phyloP scores from a whole-genome alignment of 2,888 invertebrate species.

The Iphiclides podalirius region DNA sequence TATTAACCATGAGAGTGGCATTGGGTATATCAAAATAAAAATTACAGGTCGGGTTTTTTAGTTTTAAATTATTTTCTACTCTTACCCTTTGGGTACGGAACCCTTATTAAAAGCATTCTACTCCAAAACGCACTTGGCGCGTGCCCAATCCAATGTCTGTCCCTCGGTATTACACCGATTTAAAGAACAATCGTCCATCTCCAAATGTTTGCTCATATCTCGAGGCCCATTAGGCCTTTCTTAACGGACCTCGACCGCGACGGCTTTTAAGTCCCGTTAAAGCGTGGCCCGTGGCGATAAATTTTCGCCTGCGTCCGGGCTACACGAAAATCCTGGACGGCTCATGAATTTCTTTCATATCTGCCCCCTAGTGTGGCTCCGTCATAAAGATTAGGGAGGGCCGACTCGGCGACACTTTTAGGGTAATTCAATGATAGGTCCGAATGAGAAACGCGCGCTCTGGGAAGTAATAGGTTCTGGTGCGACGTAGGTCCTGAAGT shows the following conservation, averaged over 20 bases:
- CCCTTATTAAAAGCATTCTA: background rate
- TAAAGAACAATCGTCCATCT: slow-evolving; percentile 21
- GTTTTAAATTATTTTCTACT: too few relatives aligned
- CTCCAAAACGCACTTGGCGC: slow-evolving; percentile 3
- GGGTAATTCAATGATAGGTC: slow-evolving; percentile 16
- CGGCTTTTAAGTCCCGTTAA: slow-evolving; percentile 25
- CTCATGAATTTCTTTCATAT: slow-evolving; percentile 24
- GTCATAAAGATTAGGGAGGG: slow-evolving; percentile 18
- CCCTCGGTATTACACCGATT: slow-evolving; percentile 14
- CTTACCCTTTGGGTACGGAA: too few relatives aligned
- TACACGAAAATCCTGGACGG: slow-evolving; percentile 20
- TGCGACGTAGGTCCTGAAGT: too few relatives aligned
- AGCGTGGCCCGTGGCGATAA: slow-evolving; percentile 18
- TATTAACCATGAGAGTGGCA: too few relatives aligned
- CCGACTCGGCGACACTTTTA: slow-evolving; percentile 6
- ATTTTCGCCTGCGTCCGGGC: slow-evolving; percentile 22
- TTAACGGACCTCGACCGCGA: slow-evolving; percentile 22
- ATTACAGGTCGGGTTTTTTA: too few relatives aligned
- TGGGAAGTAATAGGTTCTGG: too few relatives aligned
- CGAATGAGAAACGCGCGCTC: background rate
- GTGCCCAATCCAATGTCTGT: slow-evolving; percentile 10
- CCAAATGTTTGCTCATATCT: slow-evolving; percentile 24
- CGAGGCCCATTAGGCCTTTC: slow-evolving; percentile 23
- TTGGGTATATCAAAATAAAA: too few relatives aligned
- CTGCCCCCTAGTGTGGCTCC: slow-evolving; percentile 13